phyloP scores from a whole-genome alignment of 2,888 invertebrate genomes.

The Nephrotoma guestfalica region DNA sequence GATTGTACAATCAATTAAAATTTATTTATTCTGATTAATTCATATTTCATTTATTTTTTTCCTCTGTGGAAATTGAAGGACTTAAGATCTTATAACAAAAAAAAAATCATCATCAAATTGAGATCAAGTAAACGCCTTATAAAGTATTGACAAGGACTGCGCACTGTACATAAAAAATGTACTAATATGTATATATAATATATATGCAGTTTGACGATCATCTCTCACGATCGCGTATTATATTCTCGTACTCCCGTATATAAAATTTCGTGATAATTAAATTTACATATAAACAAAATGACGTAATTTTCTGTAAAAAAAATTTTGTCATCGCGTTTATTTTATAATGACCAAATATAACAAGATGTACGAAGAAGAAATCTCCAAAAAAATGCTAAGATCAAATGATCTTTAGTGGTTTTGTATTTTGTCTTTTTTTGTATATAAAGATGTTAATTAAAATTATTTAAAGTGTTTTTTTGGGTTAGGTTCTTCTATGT shows the following conservation, averaged over 20 bases:
- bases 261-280: neutral
- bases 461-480: neutral
- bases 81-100: neutral
- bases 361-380: neutral
- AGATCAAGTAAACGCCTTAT: neutral
- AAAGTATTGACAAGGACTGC: neutral
- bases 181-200: neutral
- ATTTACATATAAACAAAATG: neutral
- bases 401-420: neutral
- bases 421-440: neutral
- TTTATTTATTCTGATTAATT: neutral
- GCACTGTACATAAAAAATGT: neutral
- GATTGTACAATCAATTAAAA: neutral
- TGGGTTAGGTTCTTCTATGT: neutral
- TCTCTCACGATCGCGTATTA: neutral
- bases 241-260: neutral
- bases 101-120: neutral
- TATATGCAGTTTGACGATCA: neutral
- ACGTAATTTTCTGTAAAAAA: neutral
- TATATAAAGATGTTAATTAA: neutral
- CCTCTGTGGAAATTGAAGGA: neutral
- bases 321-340: neutral
- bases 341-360: neutral
- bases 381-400: neutral
- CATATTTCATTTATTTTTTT: neutral